Evolutionary conservation across 2,888 invertebrate genomes (phyloP).

Genomic region (Choreutis nemorana): DNA sequence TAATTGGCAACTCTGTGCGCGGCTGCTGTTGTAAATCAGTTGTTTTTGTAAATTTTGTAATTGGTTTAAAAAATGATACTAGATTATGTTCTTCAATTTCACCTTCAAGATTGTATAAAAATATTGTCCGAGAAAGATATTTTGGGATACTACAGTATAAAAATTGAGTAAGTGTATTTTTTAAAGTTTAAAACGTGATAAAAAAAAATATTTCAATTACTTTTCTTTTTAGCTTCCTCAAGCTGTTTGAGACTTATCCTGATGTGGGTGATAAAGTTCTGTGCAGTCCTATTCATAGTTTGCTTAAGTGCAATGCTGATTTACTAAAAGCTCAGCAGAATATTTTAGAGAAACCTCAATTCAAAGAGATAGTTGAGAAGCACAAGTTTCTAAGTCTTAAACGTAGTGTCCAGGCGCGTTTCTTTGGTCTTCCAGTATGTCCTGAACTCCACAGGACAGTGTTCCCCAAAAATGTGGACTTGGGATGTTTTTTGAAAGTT

Average conservation of each 20-base stretch:
- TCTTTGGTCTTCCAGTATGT: slow-evolving; percentile 72
- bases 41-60: too few relatives aligned
- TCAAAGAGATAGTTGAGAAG: slow-evolving; percentile 28
- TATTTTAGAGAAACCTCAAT: slow-evolving; percentile 47
- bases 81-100: slow-evolving; percentile 68
- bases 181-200: too few relatives aligned
- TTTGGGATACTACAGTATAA: slow-evolving; percentile 70
- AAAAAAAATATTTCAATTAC: too few relatives aligned
- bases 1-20: too few relatives aligned
- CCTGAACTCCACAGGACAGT: slow-evolving; percentile 71
- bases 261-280: slow-evolving; percentile 74
- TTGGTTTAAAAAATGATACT: slow-evolving; percentile 31
- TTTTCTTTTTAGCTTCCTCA: slow-evolving; percentile 68
- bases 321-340: slow-evolving; percentile 68
- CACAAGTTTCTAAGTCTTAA: slow-evolving; percentile 54
- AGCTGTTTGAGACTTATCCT: slow-evolving; percentile 73
- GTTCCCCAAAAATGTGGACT: slow-evolving; percentile 76
- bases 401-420: slow-evolving; percentile 72
- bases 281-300: slow-evolving; percentile 67
- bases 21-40: too few relatives aligned
- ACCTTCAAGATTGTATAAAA: slow-evolving; percentile 66
- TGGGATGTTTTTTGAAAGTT: slow-evolving; percentile 76
- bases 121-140: slow-evolving; percentile 69
- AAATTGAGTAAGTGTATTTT: slow-evolving; percentile 70
- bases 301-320: slow-evolving; percentile 71